Evolutionary conservation across 2,113 vertebrate genomes (phyloP), one percentile per base, ranked within the genome.

Genomic region (Leucoraja erinaceus): DNA sequence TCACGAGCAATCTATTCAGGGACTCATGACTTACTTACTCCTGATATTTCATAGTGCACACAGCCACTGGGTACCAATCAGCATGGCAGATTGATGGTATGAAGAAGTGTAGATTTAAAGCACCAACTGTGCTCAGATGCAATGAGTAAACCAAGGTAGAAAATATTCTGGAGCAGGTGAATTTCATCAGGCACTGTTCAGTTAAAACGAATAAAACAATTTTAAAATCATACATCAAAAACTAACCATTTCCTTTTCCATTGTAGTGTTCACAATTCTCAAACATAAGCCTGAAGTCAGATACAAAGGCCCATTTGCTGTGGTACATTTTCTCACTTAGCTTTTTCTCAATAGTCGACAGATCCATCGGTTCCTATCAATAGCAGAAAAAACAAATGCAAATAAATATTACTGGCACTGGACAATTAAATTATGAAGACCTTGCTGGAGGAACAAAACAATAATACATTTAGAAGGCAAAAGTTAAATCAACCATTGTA

Each of bases 231-330:
- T 8, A 47, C 54, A 81, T 61, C 59, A 63, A 20, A 72, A 22
- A 74, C 91, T 33, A 77, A 93, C 90, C 93, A 75, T 81, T 93
- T 76, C 68, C 79, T 84, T 83, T 83, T 22, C 93, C 93, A 72
- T 93, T 93, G 78, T 93, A 93, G 12, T 83, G 76, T 28, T 84
- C 90, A 72, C 78, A 86, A 78, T 93, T 86, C 72, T 93, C 92
- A 93, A 93, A 93, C 76, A 93, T 93, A 9, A 86, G 92, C 38
- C 68, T 93, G 54, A 93, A 92, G 88, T 93, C 93, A 31, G 93
- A 92, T 59, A 86, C 63, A 90, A 93, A 93, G 5, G 31, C 61
- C 91, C 92, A 92, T 81, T 78, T 93, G 59, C 59, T 92, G 14
- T 79, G 72, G 93, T 93, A 93, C 70, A n/a, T 56, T n/a, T 93